Percentiles rank a stretch among this genome's conserved stretches.
These are phyloP conservation scores for Dipodomys ordii DNA, from an alignment of 2,113 vertebrate species.

Conservation along the genomic window DNA sequence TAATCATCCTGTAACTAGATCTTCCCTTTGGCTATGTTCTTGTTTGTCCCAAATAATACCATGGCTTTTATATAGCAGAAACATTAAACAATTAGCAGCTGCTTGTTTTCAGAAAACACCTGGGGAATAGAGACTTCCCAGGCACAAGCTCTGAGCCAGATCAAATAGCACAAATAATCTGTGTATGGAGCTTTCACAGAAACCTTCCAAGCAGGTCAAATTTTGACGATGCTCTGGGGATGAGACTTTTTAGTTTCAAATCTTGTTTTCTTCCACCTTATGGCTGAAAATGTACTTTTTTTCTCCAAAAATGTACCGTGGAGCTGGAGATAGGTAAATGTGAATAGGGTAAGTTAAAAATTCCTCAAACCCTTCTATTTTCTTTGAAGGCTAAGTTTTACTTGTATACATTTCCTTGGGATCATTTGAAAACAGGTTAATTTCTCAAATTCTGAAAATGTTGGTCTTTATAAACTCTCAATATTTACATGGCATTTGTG, in stretches of 20 bases:
- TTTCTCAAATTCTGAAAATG: background rate
- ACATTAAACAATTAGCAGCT: background rate
- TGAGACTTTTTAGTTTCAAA: background rate
- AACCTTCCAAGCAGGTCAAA: background rate
- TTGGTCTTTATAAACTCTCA: background rate
- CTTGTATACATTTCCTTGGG: background rate
- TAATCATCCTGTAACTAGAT: background rate
- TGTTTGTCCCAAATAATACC: background rate
- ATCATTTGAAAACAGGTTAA: background rate
- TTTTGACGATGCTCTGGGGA: background rate
- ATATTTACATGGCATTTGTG: background rate
- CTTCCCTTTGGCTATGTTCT: background rate
- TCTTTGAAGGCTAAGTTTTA: background rate
- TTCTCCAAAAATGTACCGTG: background rate
- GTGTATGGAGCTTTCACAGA: background rate
- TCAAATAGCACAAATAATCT: conserved; percentile 21
- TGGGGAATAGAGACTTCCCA: background rate
- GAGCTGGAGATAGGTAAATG: background rate
- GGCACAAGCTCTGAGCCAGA: background rate
- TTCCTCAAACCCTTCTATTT: background rate
- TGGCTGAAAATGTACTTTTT: background rate
- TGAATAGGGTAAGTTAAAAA: background rate
- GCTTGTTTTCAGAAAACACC: conserved; percentile 4
- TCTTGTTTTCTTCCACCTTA: background rate
- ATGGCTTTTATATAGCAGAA: background rate